These are phyloP conservation scores for Strigops habroptila DNA, from an alignment of 2,113 vertebrate species.

Conservation along the genomic window DNA sequence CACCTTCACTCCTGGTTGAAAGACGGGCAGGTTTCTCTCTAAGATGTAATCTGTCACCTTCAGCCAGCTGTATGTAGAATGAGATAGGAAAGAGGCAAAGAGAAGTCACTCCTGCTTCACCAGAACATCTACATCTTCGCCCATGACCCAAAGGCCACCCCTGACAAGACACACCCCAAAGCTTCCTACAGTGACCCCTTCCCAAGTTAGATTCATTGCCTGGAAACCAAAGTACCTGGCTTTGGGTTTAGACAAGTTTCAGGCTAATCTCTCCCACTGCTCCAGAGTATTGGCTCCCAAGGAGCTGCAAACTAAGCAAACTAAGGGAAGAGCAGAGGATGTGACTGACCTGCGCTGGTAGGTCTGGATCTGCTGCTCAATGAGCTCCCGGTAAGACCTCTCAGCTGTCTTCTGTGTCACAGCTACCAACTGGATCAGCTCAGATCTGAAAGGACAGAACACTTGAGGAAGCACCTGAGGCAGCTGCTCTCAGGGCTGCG, in stretches of 20 bases:
- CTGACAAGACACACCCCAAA: background rate
- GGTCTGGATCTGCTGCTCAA: conserved; percentile 90
- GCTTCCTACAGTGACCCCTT: background rate
- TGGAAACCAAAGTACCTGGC: background rate
- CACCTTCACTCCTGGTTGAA: conserved; percentile 92
- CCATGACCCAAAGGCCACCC: background rate
- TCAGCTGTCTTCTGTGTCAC: conserved; percentile 93
- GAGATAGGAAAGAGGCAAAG: background rate
- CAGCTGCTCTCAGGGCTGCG: background rate
- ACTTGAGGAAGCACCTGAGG: background rate
- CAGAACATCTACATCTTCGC: background rate
- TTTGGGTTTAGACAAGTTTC: background rate
- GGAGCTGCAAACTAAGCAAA: background rate
- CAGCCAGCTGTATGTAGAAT: conserved; percentile 81
- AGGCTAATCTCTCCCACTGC: background rate
- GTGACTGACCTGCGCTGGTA: conserved; percentile 89
- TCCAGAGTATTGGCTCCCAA: background rate
- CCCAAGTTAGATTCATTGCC: background rate
- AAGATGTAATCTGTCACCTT: conserved; percentile 89
- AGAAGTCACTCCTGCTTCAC: background rate
- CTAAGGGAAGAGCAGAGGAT: background rate
- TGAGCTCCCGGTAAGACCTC: conserved; percentile 87
- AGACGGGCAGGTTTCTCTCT: conserved; percentile 85
- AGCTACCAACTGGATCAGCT: conserved; percentile 93
- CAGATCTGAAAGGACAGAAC: conserved; percentile 78